A percentile compares a stretch with the other conserved stretches of the same genome.
Evolutionary conservation across 2,797 vertebrate genomes (phyloP).

Genomic region (Premnoplex brunnescens): DNA sequence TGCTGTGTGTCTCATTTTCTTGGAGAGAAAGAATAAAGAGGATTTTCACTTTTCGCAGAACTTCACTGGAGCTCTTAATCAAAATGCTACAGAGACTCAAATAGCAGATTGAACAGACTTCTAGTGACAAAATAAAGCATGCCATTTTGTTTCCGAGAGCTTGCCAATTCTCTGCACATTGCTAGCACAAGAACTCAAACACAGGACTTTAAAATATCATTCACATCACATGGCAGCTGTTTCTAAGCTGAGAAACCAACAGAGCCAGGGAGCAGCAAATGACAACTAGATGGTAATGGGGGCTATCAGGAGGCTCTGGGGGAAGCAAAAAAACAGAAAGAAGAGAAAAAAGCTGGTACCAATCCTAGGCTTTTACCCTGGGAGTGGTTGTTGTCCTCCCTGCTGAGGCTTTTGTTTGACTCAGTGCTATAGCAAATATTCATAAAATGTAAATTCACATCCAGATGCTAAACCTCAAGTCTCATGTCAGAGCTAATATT

Average conservation of each 20-base stretch:
- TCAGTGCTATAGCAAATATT: not conserved
- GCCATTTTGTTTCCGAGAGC: conserved; percentile 53
- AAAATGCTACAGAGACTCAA: conserved; percentile 57
- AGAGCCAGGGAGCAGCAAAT: not conserved
- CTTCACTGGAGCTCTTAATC: conserved; percentile 64
- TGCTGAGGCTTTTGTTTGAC: not conserved
- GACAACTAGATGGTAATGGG: not conserved
- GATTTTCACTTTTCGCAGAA: conserved; percentile 66
- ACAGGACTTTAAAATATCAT: conserved; percentile 54
- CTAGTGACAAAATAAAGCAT: conserved; percentile 60
- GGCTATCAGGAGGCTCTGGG: not conserved
- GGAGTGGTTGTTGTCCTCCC: not conserved
- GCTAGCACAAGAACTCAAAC: conserved; percentile 54
- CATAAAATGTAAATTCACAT: not conserved
- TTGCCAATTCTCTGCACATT: conserved; percentile 58
- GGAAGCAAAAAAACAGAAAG: not conserved
- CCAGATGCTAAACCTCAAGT: not conserved
- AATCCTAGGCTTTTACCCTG: not conserved
- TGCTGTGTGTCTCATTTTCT: conserved; percentile 59
- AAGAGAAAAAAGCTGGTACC: not conserved
- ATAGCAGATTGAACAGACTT: conserved; percentile 59
- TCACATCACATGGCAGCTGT: conserved; percentile 54
- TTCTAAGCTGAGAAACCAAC: conserved; percentile 35
- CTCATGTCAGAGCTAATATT: not conserved
- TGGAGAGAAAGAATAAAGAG: conserved; percentile 55